phyloP scores from a whole-genome alignment of 2,888 invertebrate species.

The Mesopsocus fuscifrons region DNA sequence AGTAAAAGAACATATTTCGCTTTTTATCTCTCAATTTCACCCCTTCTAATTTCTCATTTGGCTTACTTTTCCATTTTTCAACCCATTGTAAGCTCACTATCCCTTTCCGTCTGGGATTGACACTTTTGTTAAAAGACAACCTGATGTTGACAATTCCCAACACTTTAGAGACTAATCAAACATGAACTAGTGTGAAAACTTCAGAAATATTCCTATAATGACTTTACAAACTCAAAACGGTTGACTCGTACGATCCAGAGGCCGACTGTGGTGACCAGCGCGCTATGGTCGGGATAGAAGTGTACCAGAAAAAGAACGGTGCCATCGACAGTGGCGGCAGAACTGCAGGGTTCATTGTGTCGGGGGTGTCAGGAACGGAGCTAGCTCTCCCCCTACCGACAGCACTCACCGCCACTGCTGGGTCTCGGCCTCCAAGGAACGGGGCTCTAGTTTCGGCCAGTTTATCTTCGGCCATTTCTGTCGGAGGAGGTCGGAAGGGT shows the following conservation, averaged over 20 bases:
- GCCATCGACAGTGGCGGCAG: neutral
- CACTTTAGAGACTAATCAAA: too few relatives aligned
- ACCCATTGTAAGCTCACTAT: too few relatives aligned
- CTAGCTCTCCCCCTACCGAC: conserved; percentile 1
- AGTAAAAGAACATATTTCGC: too few relatives aligned
- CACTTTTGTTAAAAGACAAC: too few relatives aligned
- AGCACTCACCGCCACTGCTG: conserved; percentile 6
- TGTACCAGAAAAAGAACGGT: conserved; percentile 2
- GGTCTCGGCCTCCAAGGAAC: conserved; percentile 12
- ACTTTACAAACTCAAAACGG: too few relatives aligned
- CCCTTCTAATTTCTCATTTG: too few relatives aligned
- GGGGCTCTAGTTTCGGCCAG: conserved; percentile 63
- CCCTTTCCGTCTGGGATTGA: too few relatives aligned
- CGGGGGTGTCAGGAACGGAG: neutral
- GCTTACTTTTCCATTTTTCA: too few relatives aligned
- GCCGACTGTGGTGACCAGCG: neutral
- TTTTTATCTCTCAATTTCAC: too few relatives aligned
- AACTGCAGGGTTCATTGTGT: neutral
- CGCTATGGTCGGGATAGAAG: conserved; percentile 8
- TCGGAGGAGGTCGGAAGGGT: conserved; percentile 40
- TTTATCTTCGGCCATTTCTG: conserved; percentile 38
- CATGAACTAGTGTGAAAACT: too few relatives aligned
- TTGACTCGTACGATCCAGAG: neutral
- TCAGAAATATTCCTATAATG: too few relatives aligned
- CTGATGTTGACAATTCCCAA: too few relatives aligned